Base-by-base conservation (phyloP, 1,140 invertebrate species). In the Drosophila paulistorum region DNA sequence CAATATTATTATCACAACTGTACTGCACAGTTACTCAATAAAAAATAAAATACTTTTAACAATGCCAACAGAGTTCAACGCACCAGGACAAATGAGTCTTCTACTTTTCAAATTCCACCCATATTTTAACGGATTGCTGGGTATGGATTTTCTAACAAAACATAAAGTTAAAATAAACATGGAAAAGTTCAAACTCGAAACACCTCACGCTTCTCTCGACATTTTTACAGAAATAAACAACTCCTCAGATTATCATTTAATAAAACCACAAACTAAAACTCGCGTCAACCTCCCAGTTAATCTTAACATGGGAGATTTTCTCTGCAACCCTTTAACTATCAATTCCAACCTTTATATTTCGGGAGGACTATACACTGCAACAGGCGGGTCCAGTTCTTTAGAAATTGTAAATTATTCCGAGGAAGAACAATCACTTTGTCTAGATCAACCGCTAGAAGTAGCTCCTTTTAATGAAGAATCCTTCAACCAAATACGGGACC, bases 221-320 rank as follows among this genome's bases (percentile, higher is more conserved):
- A 51, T 51, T 17, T 17, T 4, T 10, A 51, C 14, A 2, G 14
- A 51, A 23, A 20, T 10, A 17, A 51, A 23, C 17, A n/a, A 14
- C 3, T n/a, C 20, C 6, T 51, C 45, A 23, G 45, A 51, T 10
- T 17, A 9, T 9, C 7, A 17, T 7, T 1, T 51, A 7, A 17
- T 51, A 51, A n/a, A 14, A 7, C 14, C 45, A 51, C 9, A 9
- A 14, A 20, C 45, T 20, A 51, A 23, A 51, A 20, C 23, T 14
- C 55, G 11, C 7, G n/a, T 58, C n/a, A 11, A 26, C 9, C 60
- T 62, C 5, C 60, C 60, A 11, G 60, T 62, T n/a, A 11, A 42
- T 1, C 3, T n/a, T 7, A 26, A 41, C 7, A 20, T 14, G 13
- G 60, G 60, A 2, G 41, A 62, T 30, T 13, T 30, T n/a, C 11